Percentiles rank a stretch among this genome's conserved stretches.
These are phyloP conservation scores for Vireo altiloquus DNA, from an alignment of 2,113 vertebrate genomes.

Conservation along the genomic window DNA sequence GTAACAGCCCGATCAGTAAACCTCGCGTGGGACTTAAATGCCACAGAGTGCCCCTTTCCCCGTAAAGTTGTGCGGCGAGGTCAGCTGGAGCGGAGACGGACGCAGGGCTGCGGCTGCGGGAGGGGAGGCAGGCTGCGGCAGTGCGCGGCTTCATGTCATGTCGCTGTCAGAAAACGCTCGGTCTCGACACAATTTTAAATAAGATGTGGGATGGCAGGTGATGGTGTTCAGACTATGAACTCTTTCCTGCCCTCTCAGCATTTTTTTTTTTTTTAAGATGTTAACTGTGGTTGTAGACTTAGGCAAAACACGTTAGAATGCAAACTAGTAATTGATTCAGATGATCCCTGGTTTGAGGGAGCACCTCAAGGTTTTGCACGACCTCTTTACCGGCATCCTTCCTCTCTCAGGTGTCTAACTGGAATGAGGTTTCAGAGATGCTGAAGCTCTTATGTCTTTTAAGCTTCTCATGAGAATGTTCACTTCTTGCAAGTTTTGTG, in stretches of 20 bases:
- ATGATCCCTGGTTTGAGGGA: neutral
- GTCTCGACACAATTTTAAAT: neutral
- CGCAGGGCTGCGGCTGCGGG: neutral
- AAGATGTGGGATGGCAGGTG: neutral
- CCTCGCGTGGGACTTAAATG: fast-evolving
- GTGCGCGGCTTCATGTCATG: neutral
- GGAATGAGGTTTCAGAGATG: neutral
- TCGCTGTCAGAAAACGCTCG: neutral
- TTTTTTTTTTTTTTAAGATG: neutral
- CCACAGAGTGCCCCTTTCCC: neutral
- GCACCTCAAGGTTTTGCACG: neutral
- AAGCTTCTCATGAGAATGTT: neutral
- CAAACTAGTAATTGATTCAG: neutral
- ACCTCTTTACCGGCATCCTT: neutral
- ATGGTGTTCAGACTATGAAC: neutral
- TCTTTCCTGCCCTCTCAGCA: neutral
- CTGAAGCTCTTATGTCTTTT: neutral
- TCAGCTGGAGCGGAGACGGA: neutral
- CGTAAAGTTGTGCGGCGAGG: neutral
- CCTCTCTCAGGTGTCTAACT: neutral
- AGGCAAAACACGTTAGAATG: neutral
- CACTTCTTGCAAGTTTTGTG: neutral
- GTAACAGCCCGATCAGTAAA: fast-evolving
- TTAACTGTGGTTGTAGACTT: neutral
- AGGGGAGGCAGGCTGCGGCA: neutral